Base-by-base conservation (phyloP, 2,113 vertebrate genomes). In the Aythya baeri region DNA sequence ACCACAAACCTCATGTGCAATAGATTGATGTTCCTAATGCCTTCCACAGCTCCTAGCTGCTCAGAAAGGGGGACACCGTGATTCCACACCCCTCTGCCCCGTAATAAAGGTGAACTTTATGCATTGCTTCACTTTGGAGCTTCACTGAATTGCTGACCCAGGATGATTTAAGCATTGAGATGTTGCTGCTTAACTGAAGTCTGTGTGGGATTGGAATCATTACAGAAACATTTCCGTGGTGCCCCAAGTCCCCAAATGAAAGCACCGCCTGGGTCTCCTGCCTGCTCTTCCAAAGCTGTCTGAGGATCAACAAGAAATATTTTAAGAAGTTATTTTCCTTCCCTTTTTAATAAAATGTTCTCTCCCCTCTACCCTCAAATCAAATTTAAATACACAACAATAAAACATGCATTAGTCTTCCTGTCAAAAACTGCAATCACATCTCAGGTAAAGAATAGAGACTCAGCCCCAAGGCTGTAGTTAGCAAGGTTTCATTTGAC, bases 381-480 rank as follows among this genome's bases (percentile, higher is more conserved):
- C 79, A 91, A 95, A 96, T 97, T 96, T 96, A 97, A 97, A 97
- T 94, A 95, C 65, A 89, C 76, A 96, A 96, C 97, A 88, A 80
- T 96, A 96, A 97, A 92, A 81, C 59, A 89, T 3, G 8, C 76
- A 96, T 96, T 92, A 89, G 81, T 97, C 89, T 92, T 82, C 95
- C 74, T 96, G 89, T 86, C 96, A 97, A 78, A 92, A 92, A 93
- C 11, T 61, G 92, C 91, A 65, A 92, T 93, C 72, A 73, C 68
- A 85, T 92, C 92, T 90, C 91, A 95, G 76, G 74, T 94, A 72
- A 89, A 91, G 73, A 62, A 91, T 79, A 91, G 50, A 41, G 1
- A 20, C 73, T 95, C 44, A 72, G 94, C 73, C 88, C 90, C 77
- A 79, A 91, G 88, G 94, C 89, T 68, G 90, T 13, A 96, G 87